Conservation (phyloP, 2,797 vertebrate species). For the Acanthurus lineatus region DNA sequence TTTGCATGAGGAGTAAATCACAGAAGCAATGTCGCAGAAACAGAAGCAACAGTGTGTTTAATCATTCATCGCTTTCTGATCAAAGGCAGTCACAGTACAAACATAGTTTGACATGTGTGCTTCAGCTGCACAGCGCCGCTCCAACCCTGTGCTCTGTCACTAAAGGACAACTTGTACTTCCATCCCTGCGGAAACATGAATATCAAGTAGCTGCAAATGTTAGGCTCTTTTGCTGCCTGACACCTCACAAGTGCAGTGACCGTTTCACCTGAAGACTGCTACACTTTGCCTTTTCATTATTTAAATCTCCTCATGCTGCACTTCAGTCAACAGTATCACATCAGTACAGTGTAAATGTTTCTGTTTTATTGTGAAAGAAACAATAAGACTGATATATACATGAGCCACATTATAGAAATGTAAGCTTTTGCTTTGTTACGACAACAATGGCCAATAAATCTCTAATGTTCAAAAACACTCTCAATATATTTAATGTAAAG, state of each 20-base stretch:
- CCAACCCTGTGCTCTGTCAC: conserved; percentile 5
- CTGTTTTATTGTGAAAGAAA: conserved; percentile 39
- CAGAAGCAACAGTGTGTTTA: background rate
- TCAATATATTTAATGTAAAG: no score
- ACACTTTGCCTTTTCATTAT: conserved; percentile 49
- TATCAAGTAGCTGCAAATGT: conserved; percentile 49
- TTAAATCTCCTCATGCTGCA: conserved; percentile 35
- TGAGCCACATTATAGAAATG: no score
- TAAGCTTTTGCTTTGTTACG: no score
- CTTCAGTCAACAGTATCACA: conserved; percentile 18
- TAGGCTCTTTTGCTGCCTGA: conserved; percentile 38
- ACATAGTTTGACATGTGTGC: conserved; percentile 19
- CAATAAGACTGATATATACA: background rate
- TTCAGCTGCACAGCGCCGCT: conserved; percentile 22
- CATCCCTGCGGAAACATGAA: conserved; percentile 52
- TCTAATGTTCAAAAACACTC: no score
- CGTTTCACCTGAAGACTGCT: conserved; percentile 49
- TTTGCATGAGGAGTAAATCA: background rate
- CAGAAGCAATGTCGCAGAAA: background rate
- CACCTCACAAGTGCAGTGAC: conserved; percentile 62
- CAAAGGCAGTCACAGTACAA: background rate
- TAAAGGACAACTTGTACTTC: conserved; percentile 35
- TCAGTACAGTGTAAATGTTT: conserved; percentile 8
- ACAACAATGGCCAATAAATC: no score
- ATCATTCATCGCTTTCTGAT: background rate